phyloP scores from a whole-genome alignment of 2,888 invertebrate genomes.

The Melieria omissa region DNA sequence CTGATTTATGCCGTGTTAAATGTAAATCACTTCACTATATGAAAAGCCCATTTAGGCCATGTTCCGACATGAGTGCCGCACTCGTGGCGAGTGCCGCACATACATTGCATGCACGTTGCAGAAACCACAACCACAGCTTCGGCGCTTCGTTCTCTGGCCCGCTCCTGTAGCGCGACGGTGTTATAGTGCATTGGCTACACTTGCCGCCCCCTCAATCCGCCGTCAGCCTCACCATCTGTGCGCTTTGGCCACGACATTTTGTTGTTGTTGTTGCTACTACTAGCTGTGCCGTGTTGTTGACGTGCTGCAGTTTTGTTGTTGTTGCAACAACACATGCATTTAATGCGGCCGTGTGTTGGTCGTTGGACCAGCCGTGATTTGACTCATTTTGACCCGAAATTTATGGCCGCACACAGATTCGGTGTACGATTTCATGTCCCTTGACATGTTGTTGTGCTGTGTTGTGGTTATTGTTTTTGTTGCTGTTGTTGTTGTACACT shows the following conservation, averaged over 20 bases:
- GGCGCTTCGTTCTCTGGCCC: background rate
- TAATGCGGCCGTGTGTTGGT: background rate
- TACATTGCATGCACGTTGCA: constrained; percentile 1
- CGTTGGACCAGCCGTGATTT: constrained; percentile 10
- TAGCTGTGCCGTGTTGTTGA: background rate
- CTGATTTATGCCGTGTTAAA: constrained; percentile 59
- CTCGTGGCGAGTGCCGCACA: background rate
- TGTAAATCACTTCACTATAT: constrained; percentile 55
- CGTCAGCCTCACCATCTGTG: too few species aligned
- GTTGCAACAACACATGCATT: too few species aligned
- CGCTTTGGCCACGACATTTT: constrained; percentile 5
- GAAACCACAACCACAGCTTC: background rate
- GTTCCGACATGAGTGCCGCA: constrained; percentile 25
- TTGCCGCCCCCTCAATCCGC: too few species aligned
- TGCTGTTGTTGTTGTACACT: constrained; percentile 2
- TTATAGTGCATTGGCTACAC: too few species aligned
- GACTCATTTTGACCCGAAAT: constrained; percentile 26
- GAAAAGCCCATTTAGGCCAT: constrained; percentile 50
- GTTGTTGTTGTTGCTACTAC: constrained; percentile 11
- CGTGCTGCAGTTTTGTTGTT: too few species aligned
- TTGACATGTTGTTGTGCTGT: background rate
- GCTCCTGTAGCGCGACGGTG: background rate
- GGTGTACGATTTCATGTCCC: constrained; percentile 13
- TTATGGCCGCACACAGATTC: constrained; percentile 8
- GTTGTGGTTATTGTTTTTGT: background rate